Conservation (phyloP, 2,888 invertebrate genomes). For the Bembecia ichneumoniformis region DNA sequence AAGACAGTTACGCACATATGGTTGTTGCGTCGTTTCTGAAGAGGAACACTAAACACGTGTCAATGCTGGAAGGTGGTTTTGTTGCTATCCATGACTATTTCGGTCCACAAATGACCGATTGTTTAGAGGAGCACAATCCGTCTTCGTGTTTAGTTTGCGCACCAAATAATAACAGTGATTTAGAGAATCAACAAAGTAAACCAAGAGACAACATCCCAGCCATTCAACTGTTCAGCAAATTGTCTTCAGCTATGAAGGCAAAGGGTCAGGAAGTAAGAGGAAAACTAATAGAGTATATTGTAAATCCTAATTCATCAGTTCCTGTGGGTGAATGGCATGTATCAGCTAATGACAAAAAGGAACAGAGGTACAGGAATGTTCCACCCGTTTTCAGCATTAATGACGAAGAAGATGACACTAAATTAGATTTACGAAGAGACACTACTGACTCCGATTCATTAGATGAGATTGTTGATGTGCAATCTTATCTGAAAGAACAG, state of each 20-base stretch:
- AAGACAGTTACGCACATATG: slow-evolving; percentile 98
- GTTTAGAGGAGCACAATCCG: slow-evolving; percentile 87
- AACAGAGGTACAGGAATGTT: slow-evolving; percentile 91
- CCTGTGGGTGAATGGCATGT: slow-evolving; percentile 83
- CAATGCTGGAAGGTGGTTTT: slow-evolving; percentile 93
- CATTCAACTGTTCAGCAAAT: slow-evolving; percentile 84
- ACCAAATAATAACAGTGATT: slow-evolving; percentile 52
- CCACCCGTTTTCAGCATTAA: slow-evolving; percentile 96
- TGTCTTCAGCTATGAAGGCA: slow-evolving; percentile 88
- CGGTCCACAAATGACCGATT: slow-evolving; percentile 83
- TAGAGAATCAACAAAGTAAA: slow-evolving; percentile 27
- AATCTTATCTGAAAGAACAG: slow-evolving; percentile 84
- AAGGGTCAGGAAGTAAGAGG: slow-evolving; percentile 94
- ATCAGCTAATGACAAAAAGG: slow-evolving; percentile 85
- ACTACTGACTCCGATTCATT: slow-evolving; percentile 73
- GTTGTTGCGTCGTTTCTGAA: slow-evolving; percentile 97
- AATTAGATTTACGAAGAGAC: slow-evolving; percentile 41
- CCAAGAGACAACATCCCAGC: slow-evolving; percentile 57
- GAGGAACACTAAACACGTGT: slow-evolving; percentile 92
- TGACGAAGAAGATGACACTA: slow-evolving; percentile 77
- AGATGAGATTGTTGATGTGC: slow-evolving; percentile 85
- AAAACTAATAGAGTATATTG: slow-evolving; percentile 93
- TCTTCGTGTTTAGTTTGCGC: slow-evolving; percentile 86
- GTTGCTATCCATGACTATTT: slow-evolving; percentile 87
- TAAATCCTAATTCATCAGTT: slow-evolving; percentile 81